Evolutionary conservation across 1,140 invertebrate species (phyloP).

Genomic region (Plodia interpunctella): DNA sequence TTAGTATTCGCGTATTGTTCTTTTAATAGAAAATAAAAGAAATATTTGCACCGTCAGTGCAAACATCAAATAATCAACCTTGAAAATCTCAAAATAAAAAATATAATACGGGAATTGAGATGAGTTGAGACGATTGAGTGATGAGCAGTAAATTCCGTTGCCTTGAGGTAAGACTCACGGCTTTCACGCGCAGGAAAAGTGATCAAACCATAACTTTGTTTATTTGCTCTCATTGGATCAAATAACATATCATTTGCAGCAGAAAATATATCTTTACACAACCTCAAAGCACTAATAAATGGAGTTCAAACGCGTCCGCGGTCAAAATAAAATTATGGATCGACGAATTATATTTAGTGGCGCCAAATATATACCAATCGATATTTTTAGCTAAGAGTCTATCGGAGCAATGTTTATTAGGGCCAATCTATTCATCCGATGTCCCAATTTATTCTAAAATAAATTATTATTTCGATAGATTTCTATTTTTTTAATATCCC

Average conservation of each 20-base stretch:
- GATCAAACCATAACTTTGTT: neutral
- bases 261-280: neutral
- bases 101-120: neutral
- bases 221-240: neutral
- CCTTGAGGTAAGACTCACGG: neutral
- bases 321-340: neutral
- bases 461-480: neutral
- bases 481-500: too few species aligned
- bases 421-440: neutral
- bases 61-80: neutral
- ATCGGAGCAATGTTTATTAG: neutral
- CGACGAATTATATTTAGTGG: neutral
- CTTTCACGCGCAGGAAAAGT: conserved; percentile 5
- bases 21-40: neutral
- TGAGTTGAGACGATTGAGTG: neutral
- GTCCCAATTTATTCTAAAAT: neutral
- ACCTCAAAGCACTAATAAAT: conserved; percentile 1
- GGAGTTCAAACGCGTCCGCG: neutral
- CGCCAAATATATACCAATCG: neutral
- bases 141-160: neutral
- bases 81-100: neutral
- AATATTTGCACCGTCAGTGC: too few species aligned
- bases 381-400: neutral
- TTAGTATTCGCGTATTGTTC: too few species aligned
- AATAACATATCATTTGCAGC: neutral